phyloP scores from a whole-genome alignment of 2,888 invertebrate species.

The Kryphioiulus occultus region DNA sequence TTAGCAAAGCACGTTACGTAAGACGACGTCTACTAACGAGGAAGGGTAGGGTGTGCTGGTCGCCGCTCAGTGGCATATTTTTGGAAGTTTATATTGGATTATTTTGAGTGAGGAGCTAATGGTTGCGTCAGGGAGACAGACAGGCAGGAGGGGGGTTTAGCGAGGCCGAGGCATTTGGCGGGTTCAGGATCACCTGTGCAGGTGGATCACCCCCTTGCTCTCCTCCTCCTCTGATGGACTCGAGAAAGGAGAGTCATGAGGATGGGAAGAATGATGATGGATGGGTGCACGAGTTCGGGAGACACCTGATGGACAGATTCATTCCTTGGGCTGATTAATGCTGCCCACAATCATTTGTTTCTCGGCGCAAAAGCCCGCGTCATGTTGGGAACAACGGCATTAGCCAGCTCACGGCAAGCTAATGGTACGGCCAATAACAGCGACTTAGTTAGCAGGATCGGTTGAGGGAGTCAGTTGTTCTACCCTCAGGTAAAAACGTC shows the following conservation, averaged over 20 bases:
- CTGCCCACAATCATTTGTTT: slow-evolving; percentile 48
- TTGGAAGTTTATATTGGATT: slow-evolving; percentile 24
- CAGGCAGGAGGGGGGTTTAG: neutral
- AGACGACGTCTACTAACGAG: neutral
- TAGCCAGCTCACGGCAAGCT: neutral
- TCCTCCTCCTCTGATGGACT: neutral
- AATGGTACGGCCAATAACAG: neutral
- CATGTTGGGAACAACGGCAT: slow-evolving; percentile 43
- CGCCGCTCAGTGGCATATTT: neutral
- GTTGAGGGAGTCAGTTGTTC: neutral
- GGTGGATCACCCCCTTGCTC: slow-evolving; percentile 29
- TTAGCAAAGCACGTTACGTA: neutral
- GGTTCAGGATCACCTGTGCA: slow-evolving; percentile 8
- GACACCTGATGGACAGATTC: slow-evolving; percentile 51
- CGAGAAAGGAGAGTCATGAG: slow-evolving; percentile 39
- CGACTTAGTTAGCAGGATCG: slow-evolving; percentile 3
- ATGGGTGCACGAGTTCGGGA: slow-evolving; percentile 43
- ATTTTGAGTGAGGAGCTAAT: slow-evolving; percentile 31
- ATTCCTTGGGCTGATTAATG: slow-evolving; percentile 49
- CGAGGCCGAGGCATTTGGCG: neutral
- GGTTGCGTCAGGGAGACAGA: neutral
- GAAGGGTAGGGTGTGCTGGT: neutral
- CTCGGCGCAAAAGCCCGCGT: slow-evolving; percentile 33
- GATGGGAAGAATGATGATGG: slow-evolving; percentile 43
- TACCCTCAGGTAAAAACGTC: neutral